Percentiles rank a stretch among this genome's conserved stretches.
Evolutionary conservation across 92 coral and sea anemone genomes (phyloP).

Genomic region (Zoanthus sansibaricus): DNA sequence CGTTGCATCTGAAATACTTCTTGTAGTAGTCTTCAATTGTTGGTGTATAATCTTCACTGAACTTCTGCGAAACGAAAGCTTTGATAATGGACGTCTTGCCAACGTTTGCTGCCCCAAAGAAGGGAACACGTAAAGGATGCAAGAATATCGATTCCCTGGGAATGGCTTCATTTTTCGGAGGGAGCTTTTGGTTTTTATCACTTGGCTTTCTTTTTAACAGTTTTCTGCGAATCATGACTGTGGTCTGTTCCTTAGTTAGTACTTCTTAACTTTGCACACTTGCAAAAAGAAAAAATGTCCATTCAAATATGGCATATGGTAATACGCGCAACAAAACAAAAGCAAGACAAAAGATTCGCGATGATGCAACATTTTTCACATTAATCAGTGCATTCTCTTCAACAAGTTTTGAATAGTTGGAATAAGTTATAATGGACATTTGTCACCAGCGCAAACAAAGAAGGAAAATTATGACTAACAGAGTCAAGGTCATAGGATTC

Average conservation of each 20-base stretch:
- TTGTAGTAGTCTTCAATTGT: conserved; percentile 30
- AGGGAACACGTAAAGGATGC: conserved; percentile 15
- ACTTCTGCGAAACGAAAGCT: background rate
- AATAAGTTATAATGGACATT: too few relatives aligned
- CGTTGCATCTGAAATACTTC: conserved; percentile 2
- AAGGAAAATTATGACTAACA: too few relatives aligned
- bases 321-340: too few relatives aligned
- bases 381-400: too few relatives aligned
- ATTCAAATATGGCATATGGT: too few relatives aligned
- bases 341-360: too few relatives aligned
- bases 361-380: too few relatives aligned
- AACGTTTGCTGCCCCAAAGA: conserved; percentile 28
- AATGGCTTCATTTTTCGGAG: background rate
- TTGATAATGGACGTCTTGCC: conserved; percentile 28
- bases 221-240: background rate
- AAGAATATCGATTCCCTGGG: background rate
- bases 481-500: too few relatives aligned
- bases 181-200: background rate
- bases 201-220: background rate
- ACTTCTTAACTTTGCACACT: background rate
- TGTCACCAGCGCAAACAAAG: too few relatives aligned
- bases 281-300: too few relatives aligned
- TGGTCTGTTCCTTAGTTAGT: background rate
- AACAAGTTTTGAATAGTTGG: too few relatives aligned
- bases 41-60: conserved; percentile 21